These are phyloP conservation scores for Centropyge bicolor DNA, from an alignment of 2,797 vertebrate species.

Conservation along the genomic window DNA sequence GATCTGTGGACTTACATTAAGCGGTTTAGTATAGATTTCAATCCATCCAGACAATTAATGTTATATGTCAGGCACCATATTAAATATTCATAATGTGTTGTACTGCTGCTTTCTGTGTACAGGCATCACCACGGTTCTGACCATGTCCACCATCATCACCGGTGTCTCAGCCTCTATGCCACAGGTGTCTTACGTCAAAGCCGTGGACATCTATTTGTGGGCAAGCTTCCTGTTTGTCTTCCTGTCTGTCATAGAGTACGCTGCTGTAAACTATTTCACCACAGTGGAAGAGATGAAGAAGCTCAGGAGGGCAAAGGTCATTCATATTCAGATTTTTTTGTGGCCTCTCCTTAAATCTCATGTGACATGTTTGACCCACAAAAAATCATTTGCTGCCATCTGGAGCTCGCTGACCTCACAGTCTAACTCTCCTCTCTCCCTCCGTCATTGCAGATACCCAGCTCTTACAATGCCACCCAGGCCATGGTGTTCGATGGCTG, in stretches of 20 bases:
- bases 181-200: conserved; percentile 95
- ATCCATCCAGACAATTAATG: not conserved
- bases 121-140: conserved; percentile 94
- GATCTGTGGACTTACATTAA: not conserved
- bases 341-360: conserved; percentile 12
- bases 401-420: conserved; percentile 14
- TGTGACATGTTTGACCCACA: conserved; percentile 5
- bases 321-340: conserved; percentile 7
- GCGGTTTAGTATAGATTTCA: not conserved
- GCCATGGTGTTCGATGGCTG: conserved; percentile 93
- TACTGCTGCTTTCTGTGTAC: conserved; percentile 39
- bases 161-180: conserved; percentile 93
- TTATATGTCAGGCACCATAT: conserved; percentile 1
- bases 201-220: conserved; percentile 93
- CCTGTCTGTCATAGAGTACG: conserved; percentile 92
- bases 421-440: conserved; percentile 38
- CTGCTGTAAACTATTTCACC: conserved; percentile 94
- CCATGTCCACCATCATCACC: conserved; percentile 94
- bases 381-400: conserved; percentile 35
- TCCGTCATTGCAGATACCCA: conserved; percentile 83
- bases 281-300: conserved; percentile 90
- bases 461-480: conserved; percentile 86
- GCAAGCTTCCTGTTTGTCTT: conserved; percentile 95
- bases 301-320: conserved; percentile 88
- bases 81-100: conserved; percentile 10